Base-by-base conservation (phyloP, 2,888 invertebrate species). In the Scaptomyza flava region DNA sequence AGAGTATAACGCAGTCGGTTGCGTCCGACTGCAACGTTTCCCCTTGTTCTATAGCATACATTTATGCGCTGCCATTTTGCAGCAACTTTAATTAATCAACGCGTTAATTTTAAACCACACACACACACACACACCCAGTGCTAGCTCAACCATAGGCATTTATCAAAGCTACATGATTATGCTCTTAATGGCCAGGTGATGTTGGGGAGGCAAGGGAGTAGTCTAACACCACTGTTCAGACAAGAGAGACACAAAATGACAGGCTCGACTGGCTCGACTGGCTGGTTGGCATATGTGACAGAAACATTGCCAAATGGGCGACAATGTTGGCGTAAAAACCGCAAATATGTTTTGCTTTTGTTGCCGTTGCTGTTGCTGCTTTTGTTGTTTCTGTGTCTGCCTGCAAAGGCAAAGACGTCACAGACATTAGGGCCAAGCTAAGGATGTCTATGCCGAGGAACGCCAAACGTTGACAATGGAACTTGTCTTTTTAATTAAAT, bases 401-500 rank as follows among this genome's bases (percentile, higher is more conserved):
- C 62, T 47, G 67, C 56, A 79, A 41, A 61, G 71, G 69, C n/a
- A 68, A 69, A 67, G 69, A 47, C 50, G 57, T 38, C 65, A 30
- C 57, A 71, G 41, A 41, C 68, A 66, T 71, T 79, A 68, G 48
- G 46, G 53, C 50, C 67, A 66, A 57, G 58, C 64, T 59, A 17
- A 17, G 51, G 23, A 51, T 62, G 58, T 60, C 60, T 67, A 41
- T 67, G 50, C 62, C 6, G 36, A n/a, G 2, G 7, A 60, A 47
- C 59, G 42, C 59, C 54, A 53, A 53, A 52, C 75, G 75, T 67
- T 81, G 79, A 87, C 89, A 89, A 85, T 87, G 82, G 85, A 84
- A 87, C 84, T 85, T 85, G 87, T 85, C 84, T 85, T 85, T 85
- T 85, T 85, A 85, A 85, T 85, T 85, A 85, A 85, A 85, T 85